phyloP scores from a whole-genome alignment of 2,113 vertebrate genomes.

The Mesembrinibis cayennensis region DNA sequence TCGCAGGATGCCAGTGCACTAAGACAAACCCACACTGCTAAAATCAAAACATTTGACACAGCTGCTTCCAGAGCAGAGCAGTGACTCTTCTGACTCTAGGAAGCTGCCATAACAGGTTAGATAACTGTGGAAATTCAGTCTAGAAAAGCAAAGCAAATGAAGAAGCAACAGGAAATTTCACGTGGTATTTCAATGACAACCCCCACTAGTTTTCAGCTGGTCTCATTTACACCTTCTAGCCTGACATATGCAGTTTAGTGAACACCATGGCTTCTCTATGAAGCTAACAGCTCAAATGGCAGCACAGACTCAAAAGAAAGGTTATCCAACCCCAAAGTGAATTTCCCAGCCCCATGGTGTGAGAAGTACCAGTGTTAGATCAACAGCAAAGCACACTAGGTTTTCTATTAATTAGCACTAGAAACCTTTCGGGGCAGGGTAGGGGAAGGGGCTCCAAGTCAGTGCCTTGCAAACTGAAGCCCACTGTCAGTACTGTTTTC shows the following conservation, averaged over 20 bases:
- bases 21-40: not conserved
- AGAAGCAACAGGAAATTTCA: not conserved
- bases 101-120: not conserved
- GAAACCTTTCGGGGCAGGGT: not conserved
- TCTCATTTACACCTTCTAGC: not conserved
- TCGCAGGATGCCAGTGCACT: not conserved
- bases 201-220: not conserved
- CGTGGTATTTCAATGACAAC: not conserved
- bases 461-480: not conserved
- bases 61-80: not conserved
- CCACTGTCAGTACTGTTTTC: not conserved
- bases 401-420: not conserved
- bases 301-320: not conserved
- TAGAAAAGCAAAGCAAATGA: not conserved
- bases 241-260: not conserved
- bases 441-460: not conserved
- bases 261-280: not conserved
- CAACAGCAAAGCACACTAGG: not conserved
- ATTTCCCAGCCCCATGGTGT: not conserved
- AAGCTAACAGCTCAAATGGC: not conserved
- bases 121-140: not conserved
- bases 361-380: not conserved
- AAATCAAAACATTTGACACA: not conserved
- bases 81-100: not conserved
- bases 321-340: not conserved